A percentile compares a stretch with the other conserved stretches of the same genome.
These are phyloP conservation scores for Megamerina dolium DNA, from an alignment of 2,888 invertebrate species.

Conservation along the genomic window DNA sequence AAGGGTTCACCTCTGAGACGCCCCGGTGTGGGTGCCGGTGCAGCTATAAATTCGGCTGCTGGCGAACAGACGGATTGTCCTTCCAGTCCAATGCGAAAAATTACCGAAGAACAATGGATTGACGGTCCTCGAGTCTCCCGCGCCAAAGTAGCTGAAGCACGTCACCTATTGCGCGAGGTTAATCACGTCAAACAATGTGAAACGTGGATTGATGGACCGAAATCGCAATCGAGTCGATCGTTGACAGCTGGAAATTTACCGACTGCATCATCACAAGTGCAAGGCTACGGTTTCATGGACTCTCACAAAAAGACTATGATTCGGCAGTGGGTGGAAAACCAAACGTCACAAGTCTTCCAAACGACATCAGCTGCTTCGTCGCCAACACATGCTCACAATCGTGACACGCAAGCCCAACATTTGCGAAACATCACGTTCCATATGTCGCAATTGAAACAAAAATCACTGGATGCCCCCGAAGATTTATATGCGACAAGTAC, in stretches of 20 bases:
- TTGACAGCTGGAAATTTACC: constrained; percentile 46
- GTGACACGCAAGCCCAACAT: constrained; percentile 46
- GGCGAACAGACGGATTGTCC: constrained; percentile 41
- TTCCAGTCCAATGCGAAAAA: constrained; percentile 45
- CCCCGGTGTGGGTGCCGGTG: constrained; percentile 29
- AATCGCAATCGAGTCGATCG: constrained; percentile 57
- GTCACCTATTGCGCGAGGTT: constrained; percentile 72
- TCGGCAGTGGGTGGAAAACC: constrained; percentile 87
- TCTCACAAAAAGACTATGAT: constrained; percentile 91
- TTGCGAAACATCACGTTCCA: constrained; percentile 52
- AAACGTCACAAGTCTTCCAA: constrained; percentile 71
- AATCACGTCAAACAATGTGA: constrained; percentile 74
- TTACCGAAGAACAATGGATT: constrained; percentile 91
- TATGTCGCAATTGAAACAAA: constrained; percentile 58
- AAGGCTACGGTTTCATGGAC: constrained; percentile 84
- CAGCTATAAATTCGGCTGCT: constrained; percentile 12
- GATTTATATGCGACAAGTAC: constrained; percentile 22
- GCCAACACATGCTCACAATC: constrained; percentile 34
- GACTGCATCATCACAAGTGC: constrained; percentile 31
- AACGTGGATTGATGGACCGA: constrained; percentile 95
- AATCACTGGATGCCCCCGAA: constrained; percentile 36
- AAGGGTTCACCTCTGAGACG: constrained; percentile 53
- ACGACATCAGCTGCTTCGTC: constrained; percentile 55
- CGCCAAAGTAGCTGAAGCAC: constrained; percentile 73
- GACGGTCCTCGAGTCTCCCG: constrained; percentile 89